Evolutionary conservation across 2,113 vertebrate genomes (phyloP).

Genomic region (Epinephelus fuscoguttatus): DNA sequence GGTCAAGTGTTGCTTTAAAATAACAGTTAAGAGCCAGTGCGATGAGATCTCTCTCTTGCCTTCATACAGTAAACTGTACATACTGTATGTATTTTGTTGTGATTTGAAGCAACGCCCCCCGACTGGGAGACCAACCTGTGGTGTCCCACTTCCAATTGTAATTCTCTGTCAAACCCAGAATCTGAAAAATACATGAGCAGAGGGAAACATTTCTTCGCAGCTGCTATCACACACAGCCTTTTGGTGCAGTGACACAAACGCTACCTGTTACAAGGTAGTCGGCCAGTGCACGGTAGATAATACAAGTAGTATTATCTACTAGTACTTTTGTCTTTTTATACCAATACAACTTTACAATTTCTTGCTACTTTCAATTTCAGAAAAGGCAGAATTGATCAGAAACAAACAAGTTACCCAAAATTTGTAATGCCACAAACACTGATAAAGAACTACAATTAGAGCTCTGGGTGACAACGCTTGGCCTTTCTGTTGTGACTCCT

Average conservation of each 20-base stretch:
- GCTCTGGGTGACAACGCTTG: constrained; percentile 75
- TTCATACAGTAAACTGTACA: constrained; percentile 44
- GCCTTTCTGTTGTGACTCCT: constrained; percentile 78
- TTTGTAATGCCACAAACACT: constrained; percentile 15
- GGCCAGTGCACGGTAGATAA: constrained; percentile 40
- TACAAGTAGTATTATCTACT: constrained; percentile 11
- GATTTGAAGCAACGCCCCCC: constrained; percentile 43
- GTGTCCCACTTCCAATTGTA: constrained; percentile 63
- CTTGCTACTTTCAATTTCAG: constrained; percentile 37
- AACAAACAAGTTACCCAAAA: constrained; percentile 28
- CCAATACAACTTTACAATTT: constrained; percentile 53
- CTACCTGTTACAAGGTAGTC: constrained; percentile 75
- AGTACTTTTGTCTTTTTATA: constrained; percentile 68
- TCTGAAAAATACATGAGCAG: constrained; percentile 68
- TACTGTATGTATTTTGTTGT: constrained; percentile 54
- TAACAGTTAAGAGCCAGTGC: constrained; percentile 23
- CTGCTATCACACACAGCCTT: constrained; percentile 67
- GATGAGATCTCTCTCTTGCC: constrained; percentile 30
- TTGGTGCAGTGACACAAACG: constrained; percentile 59
- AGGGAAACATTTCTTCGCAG: constrained; percentile 55
- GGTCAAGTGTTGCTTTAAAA: constrained; percentile 80
- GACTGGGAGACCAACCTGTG: constrained; percentile 49
- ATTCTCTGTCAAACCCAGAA: constrained; percentile 63
- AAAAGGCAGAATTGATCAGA: constrained; percentile 33
- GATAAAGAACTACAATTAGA: constrained; percentile 21